Conservation (phyloP, 1,140 invertebrate genomes). For the Zelostemma sp. region DNA sequence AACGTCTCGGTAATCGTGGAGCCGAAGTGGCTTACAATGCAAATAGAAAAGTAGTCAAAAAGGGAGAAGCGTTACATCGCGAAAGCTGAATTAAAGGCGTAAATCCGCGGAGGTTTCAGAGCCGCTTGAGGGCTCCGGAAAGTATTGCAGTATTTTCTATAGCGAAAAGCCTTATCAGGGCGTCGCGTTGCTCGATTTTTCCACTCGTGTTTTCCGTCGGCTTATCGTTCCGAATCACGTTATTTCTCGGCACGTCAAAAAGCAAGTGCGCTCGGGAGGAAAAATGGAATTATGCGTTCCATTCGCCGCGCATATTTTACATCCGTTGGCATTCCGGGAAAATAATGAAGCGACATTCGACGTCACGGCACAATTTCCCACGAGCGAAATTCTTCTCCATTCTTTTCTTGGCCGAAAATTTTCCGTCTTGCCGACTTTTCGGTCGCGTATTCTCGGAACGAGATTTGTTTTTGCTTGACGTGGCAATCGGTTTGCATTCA, state of each 20-base stretch:
- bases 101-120: conserved; percentile 20
- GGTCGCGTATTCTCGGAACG: no score
- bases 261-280: neutral
- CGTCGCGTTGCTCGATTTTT: neutral
- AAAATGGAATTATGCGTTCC: neutral
- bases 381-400: no score
- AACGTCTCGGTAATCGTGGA: conserved; percentile 22
- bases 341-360: no score
- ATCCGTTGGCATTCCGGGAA: no score
- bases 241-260: neutral
- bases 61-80: conserved; percentile 7
- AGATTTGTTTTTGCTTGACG: neutral
- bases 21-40: conserved; percentile 21
- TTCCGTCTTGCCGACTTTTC: no score
- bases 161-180: conserved; percentile 11
- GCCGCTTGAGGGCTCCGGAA: conserved; percentile 4
- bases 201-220: neutral
- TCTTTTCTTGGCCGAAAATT: no score
- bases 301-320: no score
- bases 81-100: conserved; percentile 19
- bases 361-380: no score
- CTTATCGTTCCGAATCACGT: neutral
- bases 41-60: conserved; percentile 5
- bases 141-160: conserved; percentile 13
- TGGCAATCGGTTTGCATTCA: neutral